phyloP scores from a whole-genome alignment of 2,888 invertebrate genomes.

The Papilio protenor region DNA sequence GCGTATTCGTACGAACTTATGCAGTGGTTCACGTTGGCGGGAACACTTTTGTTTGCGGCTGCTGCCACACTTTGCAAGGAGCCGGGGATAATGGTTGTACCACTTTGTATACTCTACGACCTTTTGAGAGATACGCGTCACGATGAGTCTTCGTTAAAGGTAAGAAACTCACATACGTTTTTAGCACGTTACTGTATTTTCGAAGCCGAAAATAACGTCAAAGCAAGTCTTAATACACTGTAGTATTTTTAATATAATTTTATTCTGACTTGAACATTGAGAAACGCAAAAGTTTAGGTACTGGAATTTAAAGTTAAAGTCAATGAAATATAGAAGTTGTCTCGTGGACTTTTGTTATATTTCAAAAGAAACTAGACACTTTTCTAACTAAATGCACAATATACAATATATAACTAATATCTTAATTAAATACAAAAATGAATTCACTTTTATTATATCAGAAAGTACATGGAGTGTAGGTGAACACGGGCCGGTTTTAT shows the following conservation, averaged over 20 bases:
- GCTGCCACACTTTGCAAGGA: slow-evolving; percentile 97
- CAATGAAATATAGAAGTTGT: not conserved
- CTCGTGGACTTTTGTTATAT: not conserved
- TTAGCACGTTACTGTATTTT: not conserved
- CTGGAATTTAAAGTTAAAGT: not conserved
- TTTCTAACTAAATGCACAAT: not conserved
- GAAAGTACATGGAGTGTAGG: not conserved
- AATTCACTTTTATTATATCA: not conserved
- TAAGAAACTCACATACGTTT: slow-evolving; percentile 58
- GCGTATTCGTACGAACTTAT: slow-evolving; percentile 75
- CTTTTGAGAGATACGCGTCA: slow-evolving; percentile 85
- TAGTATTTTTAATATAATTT: not conserved
- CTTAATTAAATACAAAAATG: not conserved
- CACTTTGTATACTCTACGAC: slow-evolving; percentile 95
- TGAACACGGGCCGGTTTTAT: slow-evolving; percentile 54
- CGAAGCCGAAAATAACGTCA: not conserved
- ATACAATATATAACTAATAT: not conserved
- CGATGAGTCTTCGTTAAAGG: slow-evolving; percentile 83
- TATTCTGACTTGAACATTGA: not conserved
- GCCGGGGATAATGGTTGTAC: slow-evolving; percentile 96
- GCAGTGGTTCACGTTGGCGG: slow-evolving; percentile 85
- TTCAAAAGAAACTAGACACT: not conserved
- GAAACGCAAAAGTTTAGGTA: not conserved
- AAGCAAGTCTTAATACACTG: not conserved
- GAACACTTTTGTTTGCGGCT: slow-evolving; percentile 87